phyloP scores from a whole-genome alignment of 1,140 invertebrate genomes.

The Dendroctonus valens region DNA sequence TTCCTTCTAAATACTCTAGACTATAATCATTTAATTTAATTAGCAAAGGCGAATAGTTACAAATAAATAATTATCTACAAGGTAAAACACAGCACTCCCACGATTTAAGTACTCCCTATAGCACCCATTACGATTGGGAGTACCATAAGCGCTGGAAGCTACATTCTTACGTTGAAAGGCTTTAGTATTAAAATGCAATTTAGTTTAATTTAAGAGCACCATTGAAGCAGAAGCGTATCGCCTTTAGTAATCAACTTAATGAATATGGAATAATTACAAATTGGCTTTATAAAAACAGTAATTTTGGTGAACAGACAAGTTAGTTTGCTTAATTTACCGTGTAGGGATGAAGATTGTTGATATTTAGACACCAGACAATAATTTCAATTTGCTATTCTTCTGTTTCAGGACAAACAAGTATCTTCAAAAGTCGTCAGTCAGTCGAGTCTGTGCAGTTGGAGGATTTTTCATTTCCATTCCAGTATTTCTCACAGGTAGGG shows the following conservation, averaged over 20 bases:
- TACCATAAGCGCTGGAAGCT: slow-evolving; percentile 17
- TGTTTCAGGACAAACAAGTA: slow-evolving; percentile 84
- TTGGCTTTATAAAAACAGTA: neutral
- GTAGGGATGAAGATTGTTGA: no score
- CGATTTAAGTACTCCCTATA: no score
- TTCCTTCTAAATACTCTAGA: no score
- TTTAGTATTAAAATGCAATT: slow-evolving; percentile 14
- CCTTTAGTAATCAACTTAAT: neutral
- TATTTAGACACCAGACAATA: no score
- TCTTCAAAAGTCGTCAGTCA: slow-evolving; percentile 84
- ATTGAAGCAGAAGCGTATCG: neutral
- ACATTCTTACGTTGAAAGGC: slow-evolving; percentile 17
- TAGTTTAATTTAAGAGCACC: neutral
- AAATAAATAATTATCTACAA: no score
- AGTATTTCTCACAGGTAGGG: slow-evolving; percentile 83
- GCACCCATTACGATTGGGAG: neutral
- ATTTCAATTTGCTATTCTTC: no score
- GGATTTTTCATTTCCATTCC: slow-evolving; percentile 93
- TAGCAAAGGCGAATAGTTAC: no score
- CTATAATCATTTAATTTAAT: no score
- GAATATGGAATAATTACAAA: no score
- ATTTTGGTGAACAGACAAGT: neutral
- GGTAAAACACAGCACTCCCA: no score
- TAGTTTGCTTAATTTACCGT: no score
- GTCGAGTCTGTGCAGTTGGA: slow-evolving; percentile 85